phyloP scores from a whole-genome alignment of 2,113 vertebrate species.

The Catharus fuscescens region DNA sequence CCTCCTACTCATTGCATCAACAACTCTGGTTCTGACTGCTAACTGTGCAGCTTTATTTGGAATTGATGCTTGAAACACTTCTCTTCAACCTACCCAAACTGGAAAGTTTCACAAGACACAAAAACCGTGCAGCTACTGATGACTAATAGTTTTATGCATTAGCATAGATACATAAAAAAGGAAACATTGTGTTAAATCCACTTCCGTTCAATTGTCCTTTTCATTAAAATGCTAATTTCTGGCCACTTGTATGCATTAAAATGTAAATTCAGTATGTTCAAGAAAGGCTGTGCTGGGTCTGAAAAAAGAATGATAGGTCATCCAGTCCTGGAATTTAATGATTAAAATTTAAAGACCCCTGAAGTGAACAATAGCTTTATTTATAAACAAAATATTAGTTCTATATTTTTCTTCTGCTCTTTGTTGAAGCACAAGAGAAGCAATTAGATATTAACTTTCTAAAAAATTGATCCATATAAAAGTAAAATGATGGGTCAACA shows the following conservation, averaged over 20 bases:
- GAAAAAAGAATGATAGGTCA: not conserved
- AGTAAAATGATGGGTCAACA: not conserved
- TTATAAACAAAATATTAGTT: not conserved
- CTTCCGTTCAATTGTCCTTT: not conserved
- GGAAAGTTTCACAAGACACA: slow-evolving; percentile 13
- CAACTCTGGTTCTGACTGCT: slow-evolving; percentile 22
- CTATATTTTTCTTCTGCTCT: not conserved
- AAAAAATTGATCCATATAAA: not conserved
- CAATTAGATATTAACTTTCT: not conserved
- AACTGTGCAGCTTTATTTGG: not conserved
- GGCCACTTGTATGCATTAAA: not conserved
- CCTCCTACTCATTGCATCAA: not conserved
- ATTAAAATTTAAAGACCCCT: not conserved
- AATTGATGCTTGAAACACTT: not conserved
- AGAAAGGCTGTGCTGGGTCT: not conserved
- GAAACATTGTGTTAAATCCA: not conserved
- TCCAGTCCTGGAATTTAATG: not conserved
- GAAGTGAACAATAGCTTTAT: not conserved
- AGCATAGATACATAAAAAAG: not conserved
- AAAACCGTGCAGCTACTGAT: not conserved
- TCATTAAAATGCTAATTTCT: not conserved
- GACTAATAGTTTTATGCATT: not conserved
- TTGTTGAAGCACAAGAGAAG: not conserved
- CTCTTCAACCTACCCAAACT: not conserved
- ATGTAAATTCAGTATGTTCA: not conserved